Conservation (phyloP, 1,140 invertebrate species). For the Drosophila albomicans region DNA sequence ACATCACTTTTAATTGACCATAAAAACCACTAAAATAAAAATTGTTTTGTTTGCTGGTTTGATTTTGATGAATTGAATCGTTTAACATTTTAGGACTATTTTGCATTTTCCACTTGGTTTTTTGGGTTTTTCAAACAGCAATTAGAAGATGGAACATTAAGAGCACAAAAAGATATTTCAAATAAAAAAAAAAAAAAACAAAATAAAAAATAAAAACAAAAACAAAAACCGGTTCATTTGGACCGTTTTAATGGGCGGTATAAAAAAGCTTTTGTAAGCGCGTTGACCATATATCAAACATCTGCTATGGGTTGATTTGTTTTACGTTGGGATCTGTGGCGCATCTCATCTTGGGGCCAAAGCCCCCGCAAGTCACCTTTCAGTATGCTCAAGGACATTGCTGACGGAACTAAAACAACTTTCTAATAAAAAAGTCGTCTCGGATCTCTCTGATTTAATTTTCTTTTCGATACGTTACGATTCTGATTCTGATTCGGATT, state of each 20-base stretch:
- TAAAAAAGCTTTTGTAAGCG: constrained; percentile 48
- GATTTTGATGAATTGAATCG: constrained; percentile 65
- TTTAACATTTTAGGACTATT: constrained; percentile 70
- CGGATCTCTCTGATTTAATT: constrained; percentile 74
- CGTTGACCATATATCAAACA: constrained; percentile 57
- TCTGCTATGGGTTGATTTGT: constrained; percentile 51
- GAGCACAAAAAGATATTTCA: constrained; percentile 32
- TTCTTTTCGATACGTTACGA: constrained; percentile 50
- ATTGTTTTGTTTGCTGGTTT: constrained; percentile 26
- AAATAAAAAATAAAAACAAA: constrained; percentile 19
- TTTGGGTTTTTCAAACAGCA: constrained; percentile 48
- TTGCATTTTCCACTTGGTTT: constrained; percentile 55
- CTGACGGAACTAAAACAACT: constrained; percentile 80
- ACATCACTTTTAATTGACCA: constrained; percentile 49
- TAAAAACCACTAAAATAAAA: constrained; percentile 33
- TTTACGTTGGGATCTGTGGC: constrained; percentile 19
- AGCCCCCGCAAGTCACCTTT: constrained; percentile 50
- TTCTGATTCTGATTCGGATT: constrained; percentile 24
- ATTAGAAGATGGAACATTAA: constrained; percentile 40
- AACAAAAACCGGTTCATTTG: constrained; percentile 52
- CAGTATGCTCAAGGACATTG: constrained; percentile 61
- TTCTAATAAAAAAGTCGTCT: constrained; percentile 72
- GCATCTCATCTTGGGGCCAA: constrained; percentile 57
- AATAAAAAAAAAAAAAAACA: constrained; percentile 24
- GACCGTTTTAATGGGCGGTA: constrained; percentile 52